Evolutionary conservation across 2,888 invertebrate species (phyloP), one percentile per base, ranked within the genome.

Genomic region (Erebia ligea): DNA sequence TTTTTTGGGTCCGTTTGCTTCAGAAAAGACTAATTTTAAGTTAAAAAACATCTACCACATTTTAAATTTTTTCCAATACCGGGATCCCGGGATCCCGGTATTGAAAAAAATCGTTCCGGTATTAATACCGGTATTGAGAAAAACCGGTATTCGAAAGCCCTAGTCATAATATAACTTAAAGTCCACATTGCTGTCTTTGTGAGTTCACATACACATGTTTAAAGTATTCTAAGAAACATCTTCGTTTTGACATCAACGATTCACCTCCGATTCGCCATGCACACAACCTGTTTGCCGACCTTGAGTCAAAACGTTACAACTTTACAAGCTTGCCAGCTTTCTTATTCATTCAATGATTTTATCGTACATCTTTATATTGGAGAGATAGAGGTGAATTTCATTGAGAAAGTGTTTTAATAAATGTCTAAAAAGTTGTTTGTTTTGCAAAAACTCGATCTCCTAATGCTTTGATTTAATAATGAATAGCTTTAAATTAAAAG

Each of bases 171-270:
- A n/a, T n/a, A n/a, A n/a, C n/a, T n/a, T n/a, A n/a, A n/a, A n/a
- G n/a, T n/a, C n/a, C n/a, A n/a, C n/a, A n/a, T n/a, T n/a, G n/a
- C n/a, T n/a, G n/a, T n/a, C n/a, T n/a, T n/a, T n/a, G n/a, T n/a
- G n/a, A n/a, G n/a, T n/a, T n/a, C n/a, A n/a, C n/a, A n/a, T n/a
- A n/a, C n/a, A n/a, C n/a, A n/a, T n/a, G n/a, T n/a, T n/a, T n/a
- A n/a, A n/a, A n/a, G n/a, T n/a, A n/a, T n/a, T n/a, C n/a, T n/a
- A n/a, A 19, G 54, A 19, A 19, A 54, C 54, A 19, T 54, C 19
- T 25, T n/a, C 56, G 56, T 75, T 75, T 72, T 70, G 66, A 72
- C 69, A 73, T 75, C 69, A 64, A 64, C 69, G 67, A 69, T 73
- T 73, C 71, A 71, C 73, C 71, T 69, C 57, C 59, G 71, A 73